Percentiles rank a stretch among this genome's conserved stretches.
Evolutionary conservation across 2,888 invertebrate genomes (phyloP).

Genomic region (Leptinotarsa rubiginosa): DNA sequence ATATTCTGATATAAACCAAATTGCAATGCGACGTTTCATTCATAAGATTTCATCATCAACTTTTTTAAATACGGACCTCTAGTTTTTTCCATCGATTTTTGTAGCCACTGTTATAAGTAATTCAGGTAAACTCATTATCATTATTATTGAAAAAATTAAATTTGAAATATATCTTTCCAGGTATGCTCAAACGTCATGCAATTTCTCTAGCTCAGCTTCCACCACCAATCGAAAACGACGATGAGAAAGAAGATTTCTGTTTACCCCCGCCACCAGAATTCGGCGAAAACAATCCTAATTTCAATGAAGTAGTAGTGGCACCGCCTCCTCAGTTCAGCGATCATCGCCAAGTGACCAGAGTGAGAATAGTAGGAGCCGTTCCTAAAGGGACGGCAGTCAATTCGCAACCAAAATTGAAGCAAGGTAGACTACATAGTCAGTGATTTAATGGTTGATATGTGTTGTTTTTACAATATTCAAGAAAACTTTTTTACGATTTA

Average conservation of each 20-base stretch:
- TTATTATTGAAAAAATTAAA: too few species aligned
- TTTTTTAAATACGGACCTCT: too few species aligned
- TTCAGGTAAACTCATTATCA: too few species aligned
- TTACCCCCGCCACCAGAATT: constrained; percentile 73
- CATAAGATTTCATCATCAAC: too few species aligned
- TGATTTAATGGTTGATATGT: constrained; percentile 49
- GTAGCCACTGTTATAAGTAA: too few species aligned
- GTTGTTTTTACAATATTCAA: constrained; percentile 34
- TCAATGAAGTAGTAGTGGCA: constrained; percentile 73
- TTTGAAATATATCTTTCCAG: constrained; percentile 34
- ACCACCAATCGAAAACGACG: constrained; percentile 80
- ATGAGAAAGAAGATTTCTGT: constrained; percentile 74
- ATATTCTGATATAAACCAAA: too few species aligned
- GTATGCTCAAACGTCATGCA: constrained; percentile 52
- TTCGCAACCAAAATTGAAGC: constrained; percentile 60
- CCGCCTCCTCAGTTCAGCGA: constrained; percentile 94
- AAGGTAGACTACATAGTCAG: constrained; percentile 65
- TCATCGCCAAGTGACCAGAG: constrained; percentile 72
- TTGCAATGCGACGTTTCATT: too few species aligned
- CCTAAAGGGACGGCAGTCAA: constrained; percentile 71
- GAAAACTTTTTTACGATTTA: constrained; percentile 41
- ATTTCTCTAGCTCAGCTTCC: constrained; percentile 84
- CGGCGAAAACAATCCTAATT: constrained; percentile 62
- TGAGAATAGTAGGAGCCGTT: constrained; percentile 85
- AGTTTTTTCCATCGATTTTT: too few species aligned